A percentile compares a stretch with the other conserved stretches of the same genome.
Conservation (phyloP, 2,113 vertebrate genomes). For the Ctenomys sociabilis region DNA sequence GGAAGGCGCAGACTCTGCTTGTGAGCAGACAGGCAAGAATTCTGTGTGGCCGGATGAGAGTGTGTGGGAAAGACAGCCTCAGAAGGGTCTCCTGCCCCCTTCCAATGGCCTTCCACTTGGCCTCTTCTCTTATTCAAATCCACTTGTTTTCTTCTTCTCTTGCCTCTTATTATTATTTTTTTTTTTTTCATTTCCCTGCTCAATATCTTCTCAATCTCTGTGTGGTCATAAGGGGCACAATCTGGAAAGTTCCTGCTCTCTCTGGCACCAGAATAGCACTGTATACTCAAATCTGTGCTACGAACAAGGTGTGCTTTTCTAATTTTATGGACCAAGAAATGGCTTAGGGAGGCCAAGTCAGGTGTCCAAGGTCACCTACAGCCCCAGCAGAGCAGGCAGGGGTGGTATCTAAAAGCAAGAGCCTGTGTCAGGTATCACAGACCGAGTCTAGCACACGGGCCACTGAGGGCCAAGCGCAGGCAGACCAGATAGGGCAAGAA, state of each 20-base stretch:
- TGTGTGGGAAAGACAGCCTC: neutral
- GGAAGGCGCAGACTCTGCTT: neutral
- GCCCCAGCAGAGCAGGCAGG: neutral
- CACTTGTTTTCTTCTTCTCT: neutral
- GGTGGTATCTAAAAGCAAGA: neutral
- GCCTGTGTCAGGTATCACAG: neutral
- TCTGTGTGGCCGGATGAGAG: neutral
- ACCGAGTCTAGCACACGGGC: neutral
- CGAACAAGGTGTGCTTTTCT: neutral
- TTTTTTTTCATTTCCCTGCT: neutral
- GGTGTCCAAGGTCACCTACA: neutral
- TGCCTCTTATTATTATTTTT: neutral
- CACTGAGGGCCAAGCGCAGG: neutral
- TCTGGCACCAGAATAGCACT: no score
- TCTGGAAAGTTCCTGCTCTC: neutral
- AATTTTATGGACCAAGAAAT: neutral
- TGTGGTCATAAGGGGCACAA: neutral
- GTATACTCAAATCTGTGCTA: neutral
- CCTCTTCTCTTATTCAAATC: neutral
- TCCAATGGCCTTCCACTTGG: neutral
- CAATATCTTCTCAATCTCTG: neutral
- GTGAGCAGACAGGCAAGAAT: neutral
- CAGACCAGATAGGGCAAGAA: neutral
- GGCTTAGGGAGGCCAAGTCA: neutral
- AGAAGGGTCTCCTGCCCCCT: neutral